Percentiles rank a stretch among this genome's conserved stretches.
Conservation (phyloP, 2,888 invertebrate genomes). For the Strigamia crassipes region DNA sequence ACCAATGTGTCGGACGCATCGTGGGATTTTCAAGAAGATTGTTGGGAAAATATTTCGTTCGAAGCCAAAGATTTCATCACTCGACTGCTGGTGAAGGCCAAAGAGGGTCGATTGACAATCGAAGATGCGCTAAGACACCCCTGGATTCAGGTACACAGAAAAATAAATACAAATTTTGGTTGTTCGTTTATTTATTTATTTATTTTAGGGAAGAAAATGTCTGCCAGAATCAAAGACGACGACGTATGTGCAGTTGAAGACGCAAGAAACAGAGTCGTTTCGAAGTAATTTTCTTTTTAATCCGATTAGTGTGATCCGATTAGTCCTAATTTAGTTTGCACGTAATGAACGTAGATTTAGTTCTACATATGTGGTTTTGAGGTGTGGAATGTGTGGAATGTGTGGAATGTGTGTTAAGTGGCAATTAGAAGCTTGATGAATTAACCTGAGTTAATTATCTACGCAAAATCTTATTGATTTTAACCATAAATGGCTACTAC, state of each 20-base stretch:
- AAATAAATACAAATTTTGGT: not conserved
- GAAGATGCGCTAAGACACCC: conserved; percentile 45
- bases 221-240: not conserved
- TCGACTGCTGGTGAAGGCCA: conserved; percentile 30
- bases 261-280: not conserved
- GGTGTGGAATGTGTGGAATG: no score
- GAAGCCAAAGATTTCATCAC: conserved; percentile 46
- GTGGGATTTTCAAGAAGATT: conserved; percentile 47
- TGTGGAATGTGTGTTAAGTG: no score
- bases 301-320: not conserved
- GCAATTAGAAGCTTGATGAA: no score
- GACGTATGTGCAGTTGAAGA: not conserved
- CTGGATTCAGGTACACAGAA: conserved; percentile 32
- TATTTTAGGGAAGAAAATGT: conserved; percentile 34
- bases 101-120: conserved; percentile 43
- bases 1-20: conserved; percentile 44
- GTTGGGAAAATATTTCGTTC: conserved; percentile 43
- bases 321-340: no score
- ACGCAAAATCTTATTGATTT: no score
- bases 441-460: no score
- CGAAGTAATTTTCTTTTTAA: not conserved
- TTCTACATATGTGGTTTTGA: no score
- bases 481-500: no score
- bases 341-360: no score
- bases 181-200: not conserved